Conservation (phyloP, 2,113 vertebrate species). For the Pontoporia blainvillei region DNA sequence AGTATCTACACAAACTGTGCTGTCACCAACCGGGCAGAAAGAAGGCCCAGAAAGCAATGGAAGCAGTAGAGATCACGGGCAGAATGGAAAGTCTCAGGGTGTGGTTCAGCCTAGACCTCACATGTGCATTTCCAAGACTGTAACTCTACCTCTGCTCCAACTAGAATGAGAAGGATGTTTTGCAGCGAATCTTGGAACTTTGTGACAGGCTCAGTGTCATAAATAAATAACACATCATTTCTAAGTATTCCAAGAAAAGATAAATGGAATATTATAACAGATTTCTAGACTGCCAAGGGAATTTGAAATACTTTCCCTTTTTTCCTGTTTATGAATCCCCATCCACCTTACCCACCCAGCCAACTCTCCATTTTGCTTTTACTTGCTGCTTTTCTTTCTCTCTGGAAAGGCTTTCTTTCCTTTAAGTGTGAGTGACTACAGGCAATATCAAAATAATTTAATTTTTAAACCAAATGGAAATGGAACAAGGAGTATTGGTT, state of each 20-base stretch:
- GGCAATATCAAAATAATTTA: not conserved
- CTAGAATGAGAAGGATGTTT: not conserved
- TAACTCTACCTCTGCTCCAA: not conserved
- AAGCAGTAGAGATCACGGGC: fast-evolving
- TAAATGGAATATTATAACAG: not conserved
- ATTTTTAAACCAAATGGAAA: not conserved
- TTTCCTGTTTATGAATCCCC: not conserved
- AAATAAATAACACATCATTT: not conserved
- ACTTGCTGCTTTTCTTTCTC: not conserved
- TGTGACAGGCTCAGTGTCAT: not conserved
- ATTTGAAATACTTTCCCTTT: not conserved
- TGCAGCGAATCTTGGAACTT: not conserved
- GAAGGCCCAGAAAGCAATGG: not conserved
- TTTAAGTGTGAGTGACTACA: not conserved
- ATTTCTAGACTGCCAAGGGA: not conserved
- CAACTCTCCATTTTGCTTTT: not conserved
- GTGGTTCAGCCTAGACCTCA: not conserved
- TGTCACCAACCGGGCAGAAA: too few relatives aligned
- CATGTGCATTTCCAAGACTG: not conserved
- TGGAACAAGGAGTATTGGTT: not conserved
- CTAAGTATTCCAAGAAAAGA: not conserved
- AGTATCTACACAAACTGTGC: not conserved
- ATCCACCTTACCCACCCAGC: too few relatives aligned
- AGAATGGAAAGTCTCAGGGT: not conserved
- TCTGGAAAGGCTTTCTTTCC: not conserved